A percentile compares a stretch with the other conserved stretches of the same genome.
Evolutionary conservation across 1,140 invertebrate species (phyloP).

Genomic region (Charaxes varanes): DNA sequence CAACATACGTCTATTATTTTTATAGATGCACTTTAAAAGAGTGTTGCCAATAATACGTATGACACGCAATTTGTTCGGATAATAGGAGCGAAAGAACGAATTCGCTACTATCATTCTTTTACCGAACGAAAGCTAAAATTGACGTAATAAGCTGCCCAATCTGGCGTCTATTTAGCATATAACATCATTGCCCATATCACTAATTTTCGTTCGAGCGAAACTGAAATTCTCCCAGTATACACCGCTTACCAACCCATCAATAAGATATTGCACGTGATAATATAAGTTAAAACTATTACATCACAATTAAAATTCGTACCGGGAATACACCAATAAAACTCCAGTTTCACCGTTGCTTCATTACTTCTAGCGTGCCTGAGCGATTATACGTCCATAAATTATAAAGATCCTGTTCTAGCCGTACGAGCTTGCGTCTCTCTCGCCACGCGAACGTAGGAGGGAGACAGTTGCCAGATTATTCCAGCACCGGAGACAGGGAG

Average conservation of each 20-base stretch:
- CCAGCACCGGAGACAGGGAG: conserved; percentile 3
- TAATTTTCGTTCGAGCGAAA: conserved; percentile 29
- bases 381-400: conserved; percentile 19
- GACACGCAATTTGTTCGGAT: too few relatives aligned
- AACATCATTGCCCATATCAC: too few relatives aligned
- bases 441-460: neutral
- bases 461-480: neutral
- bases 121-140: too few relatives aligned
- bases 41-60: too few relatives aligned
- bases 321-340: conserved; percentile 26
- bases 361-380: conserved; percentile 12
- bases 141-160: too few relatives aligned
- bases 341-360: conserved; percentile 36
- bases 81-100: too few relatives aligned
- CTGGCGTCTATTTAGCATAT: too few relatives aligned
- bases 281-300: conserved; percentile 17
- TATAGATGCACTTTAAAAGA: too few relatives aligned
- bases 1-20: too few relatives aligned
- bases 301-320: conserved; percentile 14
- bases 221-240: conserved; percentile 41
- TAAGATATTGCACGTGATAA: conserved; percentile 32
- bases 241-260: conserved; percentile 12
- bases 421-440: neutral
- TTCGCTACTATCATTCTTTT: too few relatives aligned
- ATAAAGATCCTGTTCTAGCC: conserved; percentile 9